Conservation (phyloP, 2,797 vertebrate species). For the Malacoraja senta region DNA sequence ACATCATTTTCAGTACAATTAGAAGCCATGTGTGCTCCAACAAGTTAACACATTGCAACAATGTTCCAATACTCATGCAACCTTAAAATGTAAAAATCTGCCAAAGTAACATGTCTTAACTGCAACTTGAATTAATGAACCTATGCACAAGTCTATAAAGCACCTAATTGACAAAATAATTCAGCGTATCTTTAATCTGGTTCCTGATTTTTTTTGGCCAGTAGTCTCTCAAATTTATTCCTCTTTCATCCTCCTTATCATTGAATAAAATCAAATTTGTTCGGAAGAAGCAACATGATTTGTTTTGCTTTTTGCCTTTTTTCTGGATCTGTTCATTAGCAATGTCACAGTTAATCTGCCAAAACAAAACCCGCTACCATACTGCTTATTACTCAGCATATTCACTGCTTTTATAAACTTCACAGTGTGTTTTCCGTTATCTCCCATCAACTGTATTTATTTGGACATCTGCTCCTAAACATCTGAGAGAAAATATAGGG, state of each 20-base stretch:
- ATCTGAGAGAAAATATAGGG: neutral
- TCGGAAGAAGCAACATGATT: neutral
- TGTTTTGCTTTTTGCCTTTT: neutral
- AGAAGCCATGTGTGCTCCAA: neutral
- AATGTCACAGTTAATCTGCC: neutral
- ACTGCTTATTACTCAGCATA: neutral
- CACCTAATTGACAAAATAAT: neutral
- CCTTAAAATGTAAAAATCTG: neutral
- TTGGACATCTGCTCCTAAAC: neutral
- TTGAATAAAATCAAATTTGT: neutral
- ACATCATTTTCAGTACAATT: constrained; percentile 7
- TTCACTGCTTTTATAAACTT: neutral
- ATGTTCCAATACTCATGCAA: neutral
- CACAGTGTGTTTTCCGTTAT: neutral
- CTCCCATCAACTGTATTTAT: neutral
- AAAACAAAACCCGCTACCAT: neutral
- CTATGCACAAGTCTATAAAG: neutral
- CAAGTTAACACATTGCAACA: neutral
- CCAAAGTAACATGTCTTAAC: neutral
- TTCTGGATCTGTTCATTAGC: neutral
- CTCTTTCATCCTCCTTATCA: neutral
- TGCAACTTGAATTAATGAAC: neutral
- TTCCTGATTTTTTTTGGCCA: neutral
- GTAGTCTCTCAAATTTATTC: neutral
- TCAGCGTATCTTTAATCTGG: neutral